Percentiles rank a stretch among this genome's conserved stretches.
Conservation (phyloP, 1,140 invertebrate species). For the Panulirus ornatus region DNA sequence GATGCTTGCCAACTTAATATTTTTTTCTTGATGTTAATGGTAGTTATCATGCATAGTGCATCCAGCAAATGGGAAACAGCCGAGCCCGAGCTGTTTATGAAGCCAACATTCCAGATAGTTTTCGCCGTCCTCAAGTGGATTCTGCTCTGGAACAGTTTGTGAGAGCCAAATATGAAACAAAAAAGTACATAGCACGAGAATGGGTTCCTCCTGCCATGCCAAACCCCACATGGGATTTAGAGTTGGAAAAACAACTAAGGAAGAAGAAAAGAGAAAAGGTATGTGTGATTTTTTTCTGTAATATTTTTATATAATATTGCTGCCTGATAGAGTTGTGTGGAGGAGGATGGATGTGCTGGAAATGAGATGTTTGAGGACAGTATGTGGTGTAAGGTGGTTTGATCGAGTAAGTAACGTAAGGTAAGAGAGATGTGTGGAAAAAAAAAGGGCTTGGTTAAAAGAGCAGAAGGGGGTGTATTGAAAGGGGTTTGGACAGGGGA, state of each 20-base stretch:
- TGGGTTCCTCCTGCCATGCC: slow-evolving; percentile 88
- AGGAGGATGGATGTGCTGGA: too few species aligned
- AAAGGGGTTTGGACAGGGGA: too few species aligned
- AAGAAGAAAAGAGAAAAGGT: slow-evolving; percentile 90
- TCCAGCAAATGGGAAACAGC: slow-evolving; percentile 99
- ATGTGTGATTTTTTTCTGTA: too few species aligned
- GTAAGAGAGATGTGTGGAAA: too few species aligned
- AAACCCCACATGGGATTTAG: slow-evolving; percentile 84
- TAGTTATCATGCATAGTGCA: slow-evolving; percentile 81
- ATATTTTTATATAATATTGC: too few species aligned
- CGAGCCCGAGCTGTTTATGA: slow-evolving; percentile 97
- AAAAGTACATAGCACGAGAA: slow-evolving; percentile 97
- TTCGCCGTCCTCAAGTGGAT: slow-evolving; percentile 95
- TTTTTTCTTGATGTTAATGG: neutral
- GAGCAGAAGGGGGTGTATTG: too few species aligned
- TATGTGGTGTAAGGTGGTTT: too few species aligned
- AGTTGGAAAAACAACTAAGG: slow-evolving; percentile 83
- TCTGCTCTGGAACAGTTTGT: slow-evolving; percentile 96
- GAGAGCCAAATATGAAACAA: slow-evolving; percentile 97
- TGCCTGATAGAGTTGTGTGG: too few species aligned
- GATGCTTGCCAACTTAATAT: too few species aligned
- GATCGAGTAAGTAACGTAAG: too few species aligned
- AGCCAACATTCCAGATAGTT: slow-evolving; percentile 96
- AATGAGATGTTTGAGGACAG: too few species aligned
- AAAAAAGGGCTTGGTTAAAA: too few species aligned